A percentile compares a stretch with the other conserved stretches of the same genome.
These are phyloP conservation scores for Myathropa florea DNA, from an alignment of 2,888 invertebrate species.

Conservation along the genomic window DNA sequence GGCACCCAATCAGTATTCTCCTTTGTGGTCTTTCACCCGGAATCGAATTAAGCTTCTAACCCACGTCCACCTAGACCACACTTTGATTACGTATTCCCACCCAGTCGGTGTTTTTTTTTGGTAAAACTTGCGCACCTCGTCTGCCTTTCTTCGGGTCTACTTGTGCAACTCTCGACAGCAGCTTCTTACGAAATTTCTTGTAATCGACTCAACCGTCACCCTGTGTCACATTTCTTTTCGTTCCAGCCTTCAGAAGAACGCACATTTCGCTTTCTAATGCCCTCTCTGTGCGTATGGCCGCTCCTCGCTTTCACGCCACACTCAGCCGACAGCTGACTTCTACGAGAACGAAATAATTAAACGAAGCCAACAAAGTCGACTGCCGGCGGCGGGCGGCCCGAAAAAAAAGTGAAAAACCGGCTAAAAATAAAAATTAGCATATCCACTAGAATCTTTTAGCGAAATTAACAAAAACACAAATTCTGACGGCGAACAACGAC, in stretches of 20 bases:
- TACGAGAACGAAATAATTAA: conserved; percentile 12
- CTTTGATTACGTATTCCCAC: conserved; percentile 12
- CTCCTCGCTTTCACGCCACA: conserved; percentile 6
- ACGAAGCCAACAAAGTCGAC: too few species aligned
- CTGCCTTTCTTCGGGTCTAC: background rate
- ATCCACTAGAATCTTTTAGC: background rate
- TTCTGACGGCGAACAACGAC: background rate
- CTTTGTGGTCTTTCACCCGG: conserved; percentile 9
- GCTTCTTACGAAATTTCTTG: conserved; percentile 7
- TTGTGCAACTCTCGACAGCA: conserved; percentile 2
- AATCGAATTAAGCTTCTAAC: conserved; percentile 12
- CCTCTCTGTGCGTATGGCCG: too few species aligned
- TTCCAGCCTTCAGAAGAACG: background rate
- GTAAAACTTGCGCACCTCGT: background rate
- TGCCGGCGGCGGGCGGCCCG: too few species aligned
- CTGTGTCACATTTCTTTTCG: background rate
- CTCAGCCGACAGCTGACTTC: conserved; percentile 1
- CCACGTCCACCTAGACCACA: conserved; percentile 13
- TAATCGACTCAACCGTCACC: background rate
- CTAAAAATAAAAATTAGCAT: conserved; percentile 40
- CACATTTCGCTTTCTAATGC: conserved; percentile 23
- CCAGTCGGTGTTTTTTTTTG: background rate
- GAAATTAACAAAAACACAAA: too few species aligned
- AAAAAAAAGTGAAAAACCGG: background rate
- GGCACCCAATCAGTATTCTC: background rate